phyloP scores from a whole-genome alignment of 2,797 vertebrate genomes.

The Miichthys miiuy region DNA sequence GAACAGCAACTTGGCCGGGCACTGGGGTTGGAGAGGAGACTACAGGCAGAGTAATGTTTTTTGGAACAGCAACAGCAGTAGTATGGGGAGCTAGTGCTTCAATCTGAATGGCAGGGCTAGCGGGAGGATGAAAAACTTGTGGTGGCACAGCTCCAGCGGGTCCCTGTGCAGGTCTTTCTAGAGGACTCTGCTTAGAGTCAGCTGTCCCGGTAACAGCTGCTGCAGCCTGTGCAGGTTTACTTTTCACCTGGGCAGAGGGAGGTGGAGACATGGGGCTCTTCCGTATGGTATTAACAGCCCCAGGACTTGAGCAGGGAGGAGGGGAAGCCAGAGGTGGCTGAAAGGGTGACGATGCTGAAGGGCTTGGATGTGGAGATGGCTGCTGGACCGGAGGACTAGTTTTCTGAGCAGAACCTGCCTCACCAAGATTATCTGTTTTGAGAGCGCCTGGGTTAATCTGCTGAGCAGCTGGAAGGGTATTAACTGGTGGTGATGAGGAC shows the following conservation, averaged over 20 bases:
- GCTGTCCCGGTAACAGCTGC: slow-evolving; percentile 84
- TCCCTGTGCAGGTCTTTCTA: slow-evolving; percentile 78
- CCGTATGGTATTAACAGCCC: slow-evolving; percentile 82
- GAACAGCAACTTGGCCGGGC: slow-evolving; percentile 58
- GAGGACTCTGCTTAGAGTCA: slow-evolving; percentile 84
- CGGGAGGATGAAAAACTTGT: slow-evolving; percentile 65
- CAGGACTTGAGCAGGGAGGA: slow-evolving; percentile 89
- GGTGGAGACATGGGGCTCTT: slow-evolving; percentile 89
- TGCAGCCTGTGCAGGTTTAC: slow-evolving; percentile 86
- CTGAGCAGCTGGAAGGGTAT: slow-evolving; percentile 73
- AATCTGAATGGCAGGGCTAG: slow-evolving; percentile 62
- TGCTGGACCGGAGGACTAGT: slow-evolving; percentile 73
- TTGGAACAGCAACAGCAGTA: slow-evolving; percentile 56
- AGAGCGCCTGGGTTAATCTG: slow-evolving; percentile 75
- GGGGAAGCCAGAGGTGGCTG: slow-evolving; percentile 86
- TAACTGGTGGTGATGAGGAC: slow-evolving; percentile 61
- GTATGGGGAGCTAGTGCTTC: slow-evolving; percentile 61
- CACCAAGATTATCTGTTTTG: slow-evolving; percentile 86
- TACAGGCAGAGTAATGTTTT: slow-evolving; percentile 51
- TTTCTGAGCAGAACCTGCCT: slow-evolving; percentile 75
- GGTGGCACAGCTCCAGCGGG: slow-evolving; percentile 53
- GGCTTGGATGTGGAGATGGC: slow-evolving; percentile 64
- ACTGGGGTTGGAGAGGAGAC: slow-evolving; percentile 65
- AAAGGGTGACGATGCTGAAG: slow-evolving; percentile 77
- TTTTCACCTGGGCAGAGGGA: slow-evolving; percentile 84